phyloP scores from a whole-genome alignment of 2,797 vertebrate genomes.

The Onychomys leucogaster region DNA sequence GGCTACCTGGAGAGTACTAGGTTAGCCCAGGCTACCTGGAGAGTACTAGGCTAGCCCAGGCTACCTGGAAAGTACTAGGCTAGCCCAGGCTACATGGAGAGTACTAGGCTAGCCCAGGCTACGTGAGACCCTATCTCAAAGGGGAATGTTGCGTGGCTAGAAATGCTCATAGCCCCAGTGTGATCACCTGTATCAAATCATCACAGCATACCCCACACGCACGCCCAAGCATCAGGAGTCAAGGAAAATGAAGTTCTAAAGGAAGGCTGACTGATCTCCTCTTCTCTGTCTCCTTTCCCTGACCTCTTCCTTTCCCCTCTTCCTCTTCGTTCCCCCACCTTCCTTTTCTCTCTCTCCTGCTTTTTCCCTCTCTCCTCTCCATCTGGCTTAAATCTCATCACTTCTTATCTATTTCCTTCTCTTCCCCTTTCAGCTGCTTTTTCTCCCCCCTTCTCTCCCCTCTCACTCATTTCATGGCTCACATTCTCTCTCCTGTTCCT shows the following conservation, averaged over 20 bases:
- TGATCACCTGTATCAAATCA: too few species aligned
- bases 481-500: background rate
- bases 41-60: background rate
- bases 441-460: background rate
- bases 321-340: background rate
- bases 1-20: background rate
- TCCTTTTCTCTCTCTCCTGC: accelerated
- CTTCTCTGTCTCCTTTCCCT: background rate
- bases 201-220: background rate
- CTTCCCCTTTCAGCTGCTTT: background rate
- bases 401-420: background rate
- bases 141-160: background rate
- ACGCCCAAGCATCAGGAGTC: too few species aligned
- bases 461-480: accelerated
- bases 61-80: background rate
- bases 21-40: background rate
- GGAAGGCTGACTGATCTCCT: background rate
- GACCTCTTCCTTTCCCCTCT: accelerated
- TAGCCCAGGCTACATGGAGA: background rate
- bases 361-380: background rate
- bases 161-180: background rate
- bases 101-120: background rate
- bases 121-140: background rate
- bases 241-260: background rate
- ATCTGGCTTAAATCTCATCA: background rate